These are phyloP conservation scores for Melanotaenia nigrans DNA, from an alignment of 2,797 vertebrate species.

Conservation along the genomic window DNA sequence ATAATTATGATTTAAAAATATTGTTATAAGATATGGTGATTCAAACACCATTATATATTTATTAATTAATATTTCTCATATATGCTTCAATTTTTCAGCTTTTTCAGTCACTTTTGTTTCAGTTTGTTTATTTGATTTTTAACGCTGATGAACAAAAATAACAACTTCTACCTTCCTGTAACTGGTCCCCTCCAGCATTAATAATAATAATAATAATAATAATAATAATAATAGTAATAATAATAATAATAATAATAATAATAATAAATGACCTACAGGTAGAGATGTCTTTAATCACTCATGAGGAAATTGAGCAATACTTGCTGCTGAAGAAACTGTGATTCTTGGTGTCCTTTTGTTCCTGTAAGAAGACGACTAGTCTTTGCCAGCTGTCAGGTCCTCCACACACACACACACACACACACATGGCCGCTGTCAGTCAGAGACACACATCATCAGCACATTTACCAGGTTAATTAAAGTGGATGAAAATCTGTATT, in stretches of 20 bases:
- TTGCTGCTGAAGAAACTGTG: constrained; percentile 83
- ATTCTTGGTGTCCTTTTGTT: constrained; percentile 73
- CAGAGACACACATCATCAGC: too few species aligned
- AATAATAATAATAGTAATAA: too few species aligned
- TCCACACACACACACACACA: constrained; percentile 23
- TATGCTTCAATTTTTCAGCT: not conserved
- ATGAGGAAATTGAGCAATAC: constrained; percentile 80
- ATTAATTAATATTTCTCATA: constrained; percentile 5
- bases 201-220: too few species aligned
- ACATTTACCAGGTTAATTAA: too few species aligned
- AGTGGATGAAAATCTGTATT: too few species aligned
- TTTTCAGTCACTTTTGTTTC: not conserved
- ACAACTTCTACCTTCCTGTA: constrained; percentile 42
- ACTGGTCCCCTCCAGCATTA: constrained; percentile 49
- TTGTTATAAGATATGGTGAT: too few species aligned
- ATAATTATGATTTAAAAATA: too few species aligned
- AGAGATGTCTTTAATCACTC: constrained; percentile 61
- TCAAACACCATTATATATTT: not conserved
- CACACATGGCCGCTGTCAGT: constrained; percentile 46
- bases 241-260: too few species aligned
- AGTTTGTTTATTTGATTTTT: constrained; percentile 25
- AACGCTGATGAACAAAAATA: constrained; percentile 46
- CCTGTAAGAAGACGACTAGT: constrained; percentile 66
- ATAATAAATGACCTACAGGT: constrained; percentile 29
- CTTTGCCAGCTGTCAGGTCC: constrained; percentile 37